A percentile compares a stretch with the other conserved stretches of the same genome.
phyloP scores from a whole-genome alignment of 2,888 invertebrate genomes.

The Acleris literana region DNA sequence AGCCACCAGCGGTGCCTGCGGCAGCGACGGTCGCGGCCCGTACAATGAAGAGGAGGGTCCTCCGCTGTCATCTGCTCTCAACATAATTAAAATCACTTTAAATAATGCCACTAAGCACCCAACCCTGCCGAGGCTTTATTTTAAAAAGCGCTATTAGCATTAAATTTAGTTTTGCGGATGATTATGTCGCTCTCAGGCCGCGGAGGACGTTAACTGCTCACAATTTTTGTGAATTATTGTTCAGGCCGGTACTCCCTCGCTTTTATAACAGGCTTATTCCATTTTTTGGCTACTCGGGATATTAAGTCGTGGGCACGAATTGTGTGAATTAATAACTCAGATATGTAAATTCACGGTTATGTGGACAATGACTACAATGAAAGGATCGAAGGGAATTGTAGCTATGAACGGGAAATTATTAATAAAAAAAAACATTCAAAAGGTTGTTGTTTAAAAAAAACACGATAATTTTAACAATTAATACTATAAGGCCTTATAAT shows the following conservation, averaged over 20 bases:
- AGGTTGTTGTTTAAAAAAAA: too few relatives aligned
- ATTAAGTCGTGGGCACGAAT: constrained; percentile 53
- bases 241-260: constrained; percentile 65
- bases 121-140: constrained; percentile 76
- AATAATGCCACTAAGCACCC: constrained; percentile 80
- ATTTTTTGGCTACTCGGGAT: constrained; percentile 66
- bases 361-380: neutral
- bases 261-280: constrained; percentile 74
- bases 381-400: neutral
- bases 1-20: constrained; percentile 51
- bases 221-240: constrained; percentile 82
- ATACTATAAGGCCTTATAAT: too few relatives aligned
- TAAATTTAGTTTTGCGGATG: constrained; percentile 82
- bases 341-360: constrained; percentile 2
- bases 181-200: constrained; percentile 79
- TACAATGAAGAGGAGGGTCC: constrained; percentile 82
- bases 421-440: too few relatives aligned
- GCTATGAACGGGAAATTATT: too few relatives aligned
- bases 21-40: constrained; percentile 45
- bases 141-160: constrained; percentile 82
- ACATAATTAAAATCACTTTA: constrained; percentile 84
- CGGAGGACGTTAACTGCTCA: constrained; percentile 74
- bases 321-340: constrained; percentile 46
- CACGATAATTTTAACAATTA: too few relatives aligned
- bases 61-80: constrained; percentile 80